phyloP scores from a whole-genome alignment of 2,888 invertebrate species.

The Stenurella melanura region DNA sequence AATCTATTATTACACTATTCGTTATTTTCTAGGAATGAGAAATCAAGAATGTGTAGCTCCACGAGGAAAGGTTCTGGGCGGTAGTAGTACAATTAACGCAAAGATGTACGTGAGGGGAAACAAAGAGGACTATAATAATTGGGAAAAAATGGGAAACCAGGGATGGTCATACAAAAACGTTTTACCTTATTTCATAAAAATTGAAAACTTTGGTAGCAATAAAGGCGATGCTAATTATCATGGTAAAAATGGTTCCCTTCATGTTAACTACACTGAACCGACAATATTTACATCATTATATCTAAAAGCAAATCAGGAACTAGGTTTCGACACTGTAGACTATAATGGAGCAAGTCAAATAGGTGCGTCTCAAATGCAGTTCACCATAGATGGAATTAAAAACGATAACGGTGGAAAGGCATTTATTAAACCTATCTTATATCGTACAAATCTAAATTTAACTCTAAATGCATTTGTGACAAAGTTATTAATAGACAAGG shows the following conservation, averaged over 20 bases:
- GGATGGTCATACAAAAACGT: slow-evolving; percentile 91
- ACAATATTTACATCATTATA: slow-evolving; percentile 73
- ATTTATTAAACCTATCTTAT: slow-evolving; percentile 66
- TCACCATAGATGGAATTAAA: slow-evolving; percentile 84
- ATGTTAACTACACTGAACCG: slow-evolving; percentile 2
- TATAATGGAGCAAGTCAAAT: slow-evolving; percentile 79
- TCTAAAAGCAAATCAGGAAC: slow-evolving; percentile 83
- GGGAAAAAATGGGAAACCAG: slow-evolving; percentile 85
- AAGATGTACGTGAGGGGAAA: slow-evolving; percentile 91
- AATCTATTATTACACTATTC: background rate
- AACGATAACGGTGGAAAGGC: slow-evolving; percentile 77
- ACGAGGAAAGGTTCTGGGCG: slow-evolving; percentile 88
- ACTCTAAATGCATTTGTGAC: slow-evolving; percentile 85
- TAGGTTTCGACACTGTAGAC: slow-evolving; percentile 84
- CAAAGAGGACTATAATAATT: slow-evolving; percentile 85
- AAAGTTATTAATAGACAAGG: slow-evolving; percentile 81
- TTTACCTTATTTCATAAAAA: slow-evolving; percentile 88
- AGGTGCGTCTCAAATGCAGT: slow-evolving; percentile 74
- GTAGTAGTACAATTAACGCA: slow-evolving; percentile 86
- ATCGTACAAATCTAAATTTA: slow-evolving; percentile 83
- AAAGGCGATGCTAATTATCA: background rate
- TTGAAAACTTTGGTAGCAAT: slow-evolving; percentile 77
- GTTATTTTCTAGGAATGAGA: background rate
- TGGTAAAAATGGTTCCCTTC: background rate
- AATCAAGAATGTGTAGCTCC: background rate